Base-by-base conservation (phyloP, 2,113 vertebrate species). In the Mobula hypostoma region DNA sequence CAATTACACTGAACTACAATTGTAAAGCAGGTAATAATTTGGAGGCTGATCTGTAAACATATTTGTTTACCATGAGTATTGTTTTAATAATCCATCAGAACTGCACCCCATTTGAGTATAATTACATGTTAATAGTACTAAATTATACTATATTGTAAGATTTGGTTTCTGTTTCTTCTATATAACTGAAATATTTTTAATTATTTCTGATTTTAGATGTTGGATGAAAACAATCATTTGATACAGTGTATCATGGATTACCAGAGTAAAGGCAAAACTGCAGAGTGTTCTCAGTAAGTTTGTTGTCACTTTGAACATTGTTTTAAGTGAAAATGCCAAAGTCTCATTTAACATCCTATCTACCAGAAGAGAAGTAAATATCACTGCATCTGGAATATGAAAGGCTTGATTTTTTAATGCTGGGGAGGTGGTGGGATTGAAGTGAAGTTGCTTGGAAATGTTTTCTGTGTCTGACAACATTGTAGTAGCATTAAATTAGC, bases 241-340 rank as follows among this genome's bases (percentile, higher is more conserved):
- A 99, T 99, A 96, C 98, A 99, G 94, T 99, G 98, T 95, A 99
- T 99, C 95, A 98, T 99, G 98, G 99, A 99, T 95, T 98, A 98
- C 96, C 99, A 99, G 97, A 99, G 98, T 96, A 99, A 99, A 96
- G 98, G 98, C 90, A 99, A 99, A 97, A 98, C 98, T 0, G 97
- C 98, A 72, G 99, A 99, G 96, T 99, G 98, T 95, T 97, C 98
- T 95, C 98, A 99, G 98, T 99, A 95, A 97, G 98, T 98, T 63
- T 40, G 21, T 24, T 92, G 32, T 32, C 14, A 21, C 11, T 92
- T 92, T 93, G n/a, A 66, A 90, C 29, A 32, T 66, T 32, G 58
- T 90, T 90, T 19, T 66, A 48, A 70, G n/a, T 74, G n/a, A 93
- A 24, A 17, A 72, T 70, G 21, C 9, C 29, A 40, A 68, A 91